Evolutionary conservation across 2,113 vertebrate species (phyloP).

Genomic region (Osmerus mordax): DNA sequence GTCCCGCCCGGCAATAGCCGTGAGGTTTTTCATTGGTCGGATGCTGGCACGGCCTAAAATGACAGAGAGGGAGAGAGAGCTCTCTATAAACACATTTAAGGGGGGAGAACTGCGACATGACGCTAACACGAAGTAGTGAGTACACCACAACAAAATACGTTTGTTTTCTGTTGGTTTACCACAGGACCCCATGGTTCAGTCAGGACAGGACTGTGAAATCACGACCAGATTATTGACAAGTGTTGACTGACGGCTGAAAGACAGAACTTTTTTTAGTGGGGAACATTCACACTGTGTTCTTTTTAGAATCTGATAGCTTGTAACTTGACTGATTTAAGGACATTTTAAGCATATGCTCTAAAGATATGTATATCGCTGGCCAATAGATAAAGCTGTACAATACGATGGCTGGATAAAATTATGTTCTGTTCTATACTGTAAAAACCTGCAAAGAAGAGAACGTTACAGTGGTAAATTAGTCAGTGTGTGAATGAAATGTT

Average conservation of each 20-base stretch:
- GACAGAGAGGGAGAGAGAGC: conserved; percentile 58
- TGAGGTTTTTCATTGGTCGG: conserved; percentile 98
- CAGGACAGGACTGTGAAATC: conserved; percentile 27
- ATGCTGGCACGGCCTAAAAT: conserved; percentile 92
- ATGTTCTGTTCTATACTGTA: too few relatives aligned
- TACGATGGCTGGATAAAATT: too few relatives aligned
- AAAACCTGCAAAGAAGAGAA: background rate
- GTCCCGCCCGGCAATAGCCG: conserved; percentile 92
- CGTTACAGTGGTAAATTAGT: conserved; percentile 5
- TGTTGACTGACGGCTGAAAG: conserved; percentile 38
- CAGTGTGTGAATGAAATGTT: conserved; percentile 15
- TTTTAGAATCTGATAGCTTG: conserved; percentile 13
- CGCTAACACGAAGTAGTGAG: background rate
- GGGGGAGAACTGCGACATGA: conserved; percentile 12
- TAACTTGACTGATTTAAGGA: too few relatives aligned
- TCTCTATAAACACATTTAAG: conserved; percentile 71
- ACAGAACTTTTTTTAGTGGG: conserved; percentile 41
- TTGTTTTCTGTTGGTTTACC: conserved; percentile 18
- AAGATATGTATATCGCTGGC: too few relatives aligned
- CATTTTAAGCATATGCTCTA: too few relatives aligned
- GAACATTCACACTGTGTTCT: background rate
- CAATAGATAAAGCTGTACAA: too few relatives aligned
- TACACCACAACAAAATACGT: background rate
- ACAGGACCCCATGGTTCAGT: conserved; percentile 25
- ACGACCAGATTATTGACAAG: conserved; percentile 35